phyloP scores from a whole-genome alignment of 1,140 invertebrate species.

The Drosophila prosaltans region DNA sequence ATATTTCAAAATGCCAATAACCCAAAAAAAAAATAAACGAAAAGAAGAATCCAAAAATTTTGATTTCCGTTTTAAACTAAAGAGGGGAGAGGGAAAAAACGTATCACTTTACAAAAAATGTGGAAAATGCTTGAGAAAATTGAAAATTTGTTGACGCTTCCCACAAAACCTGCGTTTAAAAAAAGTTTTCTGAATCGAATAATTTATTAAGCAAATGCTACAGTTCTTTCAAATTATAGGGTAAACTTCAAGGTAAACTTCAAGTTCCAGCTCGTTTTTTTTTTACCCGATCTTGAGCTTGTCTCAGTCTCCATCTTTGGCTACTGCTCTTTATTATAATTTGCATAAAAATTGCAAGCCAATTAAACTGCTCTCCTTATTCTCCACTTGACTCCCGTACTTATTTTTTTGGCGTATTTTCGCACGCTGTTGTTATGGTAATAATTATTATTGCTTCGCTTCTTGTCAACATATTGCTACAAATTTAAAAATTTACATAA shows the following conservation, averaged over 20 bases:
- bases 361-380: slow-evolving; percentile 2
- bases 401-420: slow-evolving; percentile 30
- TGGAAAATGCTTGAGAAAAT: not conserved
- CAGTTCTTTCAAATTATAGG: no score
- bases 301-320: not conserved
- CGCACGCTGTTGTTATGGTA: slow-evolving; percentile 58
- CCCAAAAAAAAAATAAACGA: slow-evolving; percentile 56
- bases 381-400: not conserved
- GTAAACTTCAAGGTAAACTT: not conserved
- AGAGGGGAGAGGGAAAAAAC: not conserved
- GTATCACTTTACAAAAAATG: not conserved
- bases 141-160: not conserved
- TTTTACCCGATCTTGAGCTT: not conserved
- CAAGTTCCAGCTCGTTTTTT: not conserved
- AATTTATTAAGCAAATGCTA: no score
- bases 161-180: no score
- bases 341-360: slow-evolving; percentile 8
- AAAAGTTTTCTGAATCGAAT: no score
- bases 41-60: slow-evolving; percentile 33
- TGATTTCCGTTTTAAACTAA: slow-evolving; percentile 25
- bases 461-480: slow-evolving; percentile 70
- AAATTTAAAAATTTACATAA: not conserved
- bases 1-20: slow-evolving; percentile 68
- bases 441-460: slow-evolving; percentile 58
- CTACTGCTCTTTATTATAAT: slow-evolving; percentile 1